Percentiles rank a stretch among this genome's conserved stretches.
Evolutionary conservation across 1,140 invertebrate genomes (phyloP).

Genomic region (Anastrepha obliqua): DNA sequence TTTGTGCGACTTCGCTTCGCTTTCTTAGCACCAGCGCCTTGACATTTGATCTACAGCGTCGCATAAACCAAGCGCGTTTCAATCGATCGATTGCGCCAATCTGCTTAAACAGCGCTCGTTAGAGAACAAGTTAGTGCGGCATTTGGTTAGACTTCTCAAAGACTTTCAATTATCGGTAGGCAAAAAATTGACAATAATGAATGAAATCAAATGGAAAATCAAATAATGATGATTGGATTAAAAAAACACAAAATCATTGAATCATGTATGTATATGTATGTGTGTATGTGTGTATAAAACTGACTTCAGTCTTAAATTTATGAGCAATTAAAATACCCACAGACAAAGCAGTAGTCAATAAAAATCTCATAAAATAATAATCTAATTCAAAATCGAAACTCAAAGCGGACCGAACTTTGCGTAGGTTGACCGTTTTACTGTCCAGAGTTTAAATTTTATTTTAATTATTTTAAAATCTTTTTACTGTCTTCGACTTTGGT

Average conservation of each 20-base stretch:
- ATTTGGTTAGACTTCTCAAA: background rate
- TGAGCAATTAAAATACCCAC: slow-evolving; percentile 20
- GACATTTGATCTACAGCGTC: background rate
- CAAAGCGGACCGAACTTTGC: slow-evolving; percentile 25
- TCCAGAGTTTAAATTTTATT: background rate
- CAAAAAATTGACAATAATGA: background rate
- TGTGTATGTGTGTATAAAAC: background rate
- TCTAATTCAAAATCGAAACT: slow-evolving; percentile 30
- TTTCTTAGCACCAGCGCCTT: background rate
- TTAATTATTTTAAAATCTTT: background rate
- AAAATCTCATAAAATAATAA: slow-evolving; percentile 14
- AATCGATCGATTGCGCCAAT: background rate
- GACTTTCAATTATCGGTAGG: no score
- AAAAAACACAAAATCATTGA: background rate
- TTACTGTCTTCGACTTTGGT: background rate
- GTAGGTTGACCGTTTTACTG: background rate
- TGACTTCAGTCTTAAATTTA: background rate
- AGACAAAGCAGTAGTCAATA: slow-evolving; percentile 34
- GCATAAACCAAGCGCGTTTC: background rate
- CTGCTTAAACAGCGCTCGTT: background rate
- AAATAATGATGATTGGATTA: background rate
- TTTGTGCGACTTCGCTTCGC: no score
- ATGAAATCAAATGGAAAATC: background rate
- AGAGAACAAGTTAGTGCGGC: background rate
- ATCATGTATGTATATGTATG: background rate